Base-by-base conservation (phyloP, 2,888 invertebrate genomes). In the Mythimna albipuncta region DNA sequence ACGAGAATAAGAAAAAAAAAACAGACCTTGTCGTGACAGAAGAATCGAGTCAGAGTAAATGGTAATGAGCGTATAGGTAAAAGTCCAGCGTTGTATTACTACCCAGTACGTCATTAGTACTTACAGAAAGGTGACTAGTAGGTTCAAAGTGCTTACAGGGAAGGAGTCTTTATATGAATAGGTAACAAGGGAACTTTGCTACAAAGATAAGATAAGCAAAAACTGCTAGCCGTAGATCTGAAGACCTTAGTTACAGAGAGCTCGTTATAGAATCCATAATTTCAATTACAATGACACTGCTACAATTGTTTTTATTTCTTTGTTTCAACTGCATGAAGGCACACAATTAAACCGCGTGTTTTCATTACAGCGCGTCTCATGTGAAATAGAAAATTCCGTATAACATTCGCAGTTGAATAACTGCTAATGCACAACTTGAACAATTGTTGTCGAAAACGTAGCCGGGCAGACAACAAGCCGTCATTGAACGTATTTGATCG, bases 371-470 rank as follows among this genome's bases (percentile, higher is more conserved):
- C 68, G 75, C 59, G 72, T 77, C 69, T 72, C 81, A 75, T 66
- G 86, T 83, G 74, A 72, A 81, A 79, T 69, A 64, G 67, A 80
- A 64, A 75, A 75, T 81, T 72, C 77, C 74, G 55, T 75, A 77
- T 82, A 70, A 69, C 77, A 76, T 64, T 69, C 63, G 44, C 81
- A 77, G 72, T 75, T 84, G 84, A 85, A 85, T 79, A 76, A 72
- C 52, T 69, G 77, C 76, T 59, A 71, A 68, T 63, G 68, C 75
- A 79, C 78, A 79, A 83, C 61, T 70, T 77, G 79, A 79, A 75
- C 82, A 74, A 87, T 82, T 86, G 87, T 87, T 86, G 85, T 84
- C 86, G 72, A 82, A 85, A 82, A 77, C 77, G 70, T 75, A 64
- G 64, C 66, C 64, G 47, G 68, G 58, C 83, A 83, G 75, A 81